These are phyloP conservation scores for Eublepharis macularius DNA, from an alignment of 2,113 vertebrate genomes.

Conservation along the genomic window DNA sequence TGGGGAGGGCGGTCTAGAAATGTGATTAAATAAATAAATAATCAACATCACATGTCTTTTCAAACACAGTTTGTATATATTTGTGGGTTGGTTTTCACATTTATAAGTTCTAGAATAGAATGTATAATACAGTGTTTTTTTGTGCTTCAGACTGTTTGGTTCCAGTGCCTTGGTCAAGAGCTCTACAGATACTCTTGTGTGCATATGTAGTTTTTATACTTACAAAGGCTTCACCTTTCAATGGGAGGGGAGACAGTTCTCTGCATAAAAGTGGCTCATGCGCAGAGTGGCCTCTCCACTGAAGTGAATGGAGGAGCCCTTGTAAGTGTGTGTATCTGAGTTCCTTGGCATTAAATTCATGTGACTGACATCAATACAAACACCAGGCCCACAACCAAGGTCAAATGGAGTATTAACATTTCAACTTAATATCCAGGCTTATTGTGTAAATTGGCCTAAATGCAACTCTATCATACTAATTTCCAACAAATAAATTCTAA, in stretches of 20 bases:
- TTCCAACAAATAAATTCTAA: not conserved
- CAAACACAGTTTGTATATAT: constrained; percentile 49
- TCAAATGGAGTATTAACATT: not conserved
- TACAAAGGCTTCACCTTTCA: not conserved
- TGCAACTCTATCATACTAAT: not conserved
- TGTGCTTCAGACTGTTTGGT: not conserved
- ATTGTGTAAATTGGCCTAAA: not conserved
- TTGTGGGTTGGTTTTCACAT: constrained; percentile 9
- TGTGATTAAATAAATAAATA: constrained; percentile 23
- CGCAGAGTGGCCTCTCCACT: not conserved
- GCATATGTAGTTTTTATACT: not conserved
- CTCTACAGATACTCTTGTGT: not conserved
- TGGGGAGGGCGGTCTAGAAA: too few species aligned
- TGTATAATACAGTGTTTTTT: not conserved
- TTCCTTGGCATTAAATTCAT: not conserved
- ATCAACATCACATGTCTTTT: constrained; percentile 34
- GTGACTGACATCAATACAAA: not conserved
- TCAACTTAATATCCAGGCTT: not conserved
- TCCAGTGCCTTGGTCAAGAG: not conserved
- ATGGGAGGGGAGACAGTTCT: not conserved
- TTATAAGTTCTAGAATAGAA: constrained; percentile 46
- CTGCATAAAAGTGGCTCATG: not conserved
- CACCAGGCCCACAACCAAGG: not conserved
- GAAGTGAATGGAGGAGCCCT: not conserved
- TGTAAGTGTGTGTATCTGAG: not conserved